Evolutionary conservation across 2,113 vertebrate species (phyloP).

Genomic region (Terrapene triunguis): DNA sequence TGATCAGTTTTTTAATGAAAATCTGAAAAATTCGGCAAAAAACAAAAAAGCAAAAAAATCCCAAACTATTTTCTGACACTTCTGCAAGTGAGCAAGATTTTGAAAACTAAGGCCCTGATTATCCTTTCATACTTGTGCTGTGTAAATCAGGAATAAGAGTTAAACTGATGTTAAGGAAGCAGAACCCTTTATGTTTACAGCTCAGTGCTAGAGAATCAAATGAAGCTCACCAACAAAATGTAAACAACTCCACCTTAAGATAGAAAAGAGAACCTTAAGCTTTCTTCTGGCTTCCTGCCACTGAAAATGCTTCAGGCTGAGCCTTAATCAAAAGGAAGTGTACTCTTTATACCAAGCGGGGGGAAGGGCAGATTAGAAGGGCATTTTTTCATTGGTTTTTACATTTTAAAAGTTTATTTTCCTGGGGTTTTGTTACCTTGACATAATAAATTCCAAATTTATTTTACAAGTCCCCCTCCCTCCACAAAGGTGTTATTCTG

Average conservation of each 20-base stretch:
- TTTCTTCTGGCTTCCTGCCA: conserved; percentile 72
- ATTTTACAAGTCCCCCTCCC: conserved; percentile 41
- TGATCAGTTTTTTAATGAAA: neutral
- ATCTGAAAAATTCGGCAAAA: accelerated
- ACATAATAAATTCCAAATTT: conserved; percentile 58
- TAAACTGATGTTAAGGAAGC: accelerated
- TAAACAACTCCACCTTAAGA: conserved; percentile 76
- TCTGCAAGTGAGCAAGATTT: accelerated
- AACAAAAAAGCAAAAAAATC: neutral
- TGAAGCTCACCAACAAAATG: neutral
- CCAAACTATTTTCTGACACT: neutral
- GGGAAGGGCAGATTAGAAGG: conserved; percentile 64
- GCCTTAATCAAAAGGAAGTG: conserved; percentile 76
- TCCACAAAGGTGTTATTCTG: neutral
- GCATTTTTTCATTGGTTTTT: conserved; percentile 64
- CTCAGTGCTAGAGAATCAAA: neutral
- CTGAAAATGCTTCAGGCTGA: conserved; percentile 61
- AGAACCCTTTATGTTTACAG: neutral
- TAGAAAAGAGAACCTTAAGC: conserved; percentile 69
- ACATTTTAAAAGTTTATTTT: conserved; percentile 58
- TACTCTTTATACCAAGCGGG: conserved; percentile 46
- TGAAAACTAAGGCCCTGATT: neutral
- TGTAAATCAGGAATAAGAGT: accelerated
- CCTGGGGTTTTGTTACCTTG: neutral
- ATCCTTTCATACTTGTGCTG: accelerated